Evolutionary conservation across 2,113 vertebrate genomes (phyloP).

Genomic region (Symphodus melops): DNA sequence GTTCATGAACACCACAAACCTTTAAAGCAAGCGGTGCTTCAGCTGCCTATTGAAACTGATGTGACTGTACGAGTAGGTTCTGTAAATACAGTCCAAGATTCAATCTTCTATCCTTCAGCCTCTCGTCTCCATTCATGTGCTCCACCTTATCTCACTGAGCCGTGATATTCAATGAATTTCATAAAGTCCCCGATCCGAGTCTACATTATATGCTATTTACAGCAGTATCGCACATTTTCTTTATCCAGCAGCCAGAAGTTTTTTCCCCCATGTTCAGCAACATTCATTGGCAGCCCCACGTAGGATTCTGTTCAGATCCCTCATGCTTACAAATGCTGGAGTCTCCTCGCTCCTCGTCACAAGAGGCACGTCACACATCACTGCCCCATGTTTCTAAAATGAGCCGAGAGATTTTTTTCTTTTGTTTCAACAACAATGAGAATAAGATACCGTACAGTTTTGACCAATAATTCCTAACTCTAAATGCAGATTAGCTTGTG

Average conservation of each 20-base stretch:
- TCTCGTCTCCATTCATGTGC: conserved; percentile 11
- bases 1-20: background rate
- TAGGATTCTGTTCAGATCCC: conserved; percentile 45
- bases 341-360: conserved; percentile 49
- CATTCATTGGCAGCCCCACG: conserved; percentile 12
- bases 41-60: background rate
- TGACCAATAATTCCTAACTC: conserved; percentile 36
- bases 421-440: conserved; percentile 33
- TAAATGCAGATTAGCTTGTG: conserved; percentile 24
- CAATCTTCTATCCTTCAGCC: conserved; percentile 11
- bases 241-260: conserved; percentile 17
- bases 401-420: conserved; percentile 38
- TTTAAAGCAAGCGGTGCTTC: background rate
- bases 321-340: conserved; percentile 41
- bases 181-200: conserved; percentile 34
- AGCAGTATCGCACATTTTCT: conserved; percentile 40
- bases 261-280: conserved; percentile 30
- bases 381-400: conserved; percentile 72
- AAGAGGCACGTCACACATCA: conserved; percentile 54
- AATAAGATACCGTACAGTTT: conserved; percentile 25
- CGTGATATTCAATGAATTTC: conserved; percentile 33
- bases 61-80: background rate
- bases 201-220: conserved; percentile 29
- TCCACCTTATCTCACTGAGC: conserved; percentile 12
- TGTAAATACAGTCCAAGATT: conserved; percentile 3